Conservation (phyloP, 2,113 vertebrate genomes). For the Pluvianellus socialis region DNA sequence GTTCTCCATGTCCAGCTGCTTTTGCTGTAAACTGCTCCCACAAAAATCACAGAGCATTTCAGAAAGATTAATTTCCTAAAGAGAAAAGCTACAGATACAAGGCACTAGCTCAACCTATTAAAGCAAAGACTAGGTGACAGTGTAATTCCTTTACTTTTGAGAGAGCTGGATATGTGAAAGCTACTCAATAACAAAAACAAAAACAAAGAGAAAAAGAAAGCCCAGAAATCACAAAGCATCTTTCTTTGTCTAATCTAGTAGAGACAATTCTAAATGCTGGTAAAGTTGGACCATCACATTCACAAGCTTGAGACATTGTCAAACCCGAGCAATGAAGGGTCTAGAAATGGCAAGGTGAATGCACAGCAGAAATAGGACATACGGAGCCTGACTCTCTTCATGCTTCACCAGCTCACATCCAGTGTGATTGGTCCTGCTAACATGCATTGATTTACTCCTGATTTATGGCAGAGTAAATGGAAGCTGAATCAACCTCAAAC, state of each 20-base stretch:
- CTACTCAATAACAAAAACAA: conserved; percentile 3
- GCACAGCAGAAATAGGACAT: background rate
- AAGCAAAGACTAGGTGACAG: conserved; percentile 12
- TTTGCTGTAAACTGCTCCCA: background rate
- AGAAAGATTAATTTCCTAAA: conserved; percentile 41
- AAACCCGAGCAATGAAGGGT: background rate
- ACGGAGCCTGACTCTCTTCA: background rate
- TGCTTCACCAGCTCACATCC: background rate
- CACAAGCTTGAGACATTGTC: background rate
- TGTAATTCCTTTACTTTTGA: conserved; percentile 22
- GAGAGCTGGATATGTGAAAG: background rate
- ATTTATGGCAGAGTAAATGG: background rate
- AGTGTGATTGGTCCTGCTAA: background rate
- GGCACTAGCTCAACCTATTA: background rate
- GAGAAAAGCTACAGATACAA: background rate
- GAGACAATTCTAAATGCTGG: background rate
- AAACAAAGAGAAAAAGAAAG: conserved; percentile 2
- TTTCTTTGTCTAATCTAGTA: background rate
- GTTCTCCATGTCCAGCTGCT: background rate
- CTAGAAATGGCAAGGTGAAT: background rate
- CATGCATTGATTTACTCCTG: background rate
- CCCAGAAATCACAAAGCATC: background rate
- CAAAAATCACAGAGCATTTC: background rate
- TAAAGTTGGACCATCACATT: background rate
- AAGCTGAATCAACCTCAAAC: background rate